Evolutionary conservation across 2,888 invertebrate species (phyloP).

Genomic region (Agriopis leucophaearia): DNA sequence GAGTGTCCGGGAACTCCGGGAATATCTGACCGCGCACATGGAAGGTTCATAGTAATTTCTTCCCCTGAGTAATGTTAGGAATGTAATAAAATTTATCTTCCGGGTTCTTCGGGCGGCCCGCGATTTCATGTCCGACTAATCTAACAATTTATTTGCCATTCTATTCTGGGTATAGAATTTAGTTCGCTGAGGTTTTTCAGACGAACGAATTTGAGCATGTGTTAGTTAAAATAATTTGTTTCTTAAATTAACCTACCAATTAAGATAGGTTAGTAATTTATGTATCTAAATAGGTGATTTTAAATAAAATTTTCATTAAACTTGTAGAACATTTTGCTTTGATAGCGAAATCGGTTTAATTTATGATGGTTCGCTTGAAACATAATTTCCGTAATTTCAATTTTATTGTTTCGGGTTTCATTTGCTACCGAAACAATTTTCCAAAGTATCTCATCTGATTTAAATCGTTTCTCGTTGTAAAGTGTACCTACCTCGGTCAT

Average conservation of each 20-base stretch:
- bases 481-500: conserved; percentile 1
- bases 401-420: neutral
- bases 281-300: no score
- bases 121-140: conserved; percentile 46
- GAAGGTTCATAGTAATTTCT: conserved; percentile 58
- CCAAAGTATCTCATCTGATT: neutral
- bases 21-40: conserved; percentile 68
- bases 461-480: conserved; percentile 1
- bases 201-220: conserved; percentile 17
- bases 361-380: neutral
- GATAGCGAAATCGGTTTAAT: neutral
- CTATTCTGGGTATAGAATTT: conserved; percentile 32
- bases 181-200: conserved; percentile 38
- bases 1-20: conserved; percentile 54
- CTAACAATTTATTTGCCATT: conserved; percentile 42
- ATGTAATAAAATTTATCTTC: conserved; percentile 76
- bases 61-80: conserved; percentile 66
- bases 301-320: no score
- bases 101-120: conserved; percentile 63
- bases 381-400: neutral
- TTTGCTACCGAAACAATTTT: no score
- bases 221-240: conserved; percentile 35
- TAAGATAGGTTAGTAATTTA: neutral
- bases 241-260: conserved; percentile 25
- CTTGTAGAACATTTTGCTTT: no score